Percentiles rank a stretch among this genome's conserved stretches.
These are phyloP conservation scores for Lochmaea capreae DNA, from an alignment of 2,888 invertebrate species.

Conservation along the genomic window DNA sequence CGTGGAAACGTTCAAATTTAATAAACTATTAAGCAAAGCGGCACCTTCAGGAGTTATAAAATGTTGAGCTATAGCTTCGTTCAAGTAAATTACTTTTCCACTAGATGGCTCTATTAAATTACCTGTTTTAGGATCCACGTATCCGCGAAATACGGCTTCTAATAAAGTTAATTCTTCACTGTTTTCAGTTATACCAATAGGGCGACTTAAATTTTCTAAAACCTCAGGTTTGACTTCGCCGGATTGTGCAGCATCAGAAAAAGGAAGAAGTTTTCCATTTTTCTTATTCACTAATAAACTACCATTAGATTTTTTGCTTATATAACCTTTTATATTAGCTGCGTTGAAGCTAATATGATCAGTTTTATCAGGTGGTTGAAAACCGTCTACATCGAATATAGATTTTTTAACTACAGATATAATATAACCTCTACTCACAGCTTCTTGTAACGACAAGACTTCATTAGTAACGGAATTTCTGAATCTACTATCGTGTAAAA, in stretches of 20 bases:
- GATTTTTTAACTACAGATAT: slow-evolving; percentile 88
- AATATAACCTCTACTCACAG: slow-evolving; percentile 89
- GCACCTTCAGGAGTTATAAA: slow-evolving; percentile 90
- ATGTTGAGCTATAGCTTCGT: slow-evolving; percentile 87
- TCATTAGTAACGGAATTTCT: slow-evolving; percentile 80
- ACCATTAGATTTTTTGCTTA: slow-evolving; percentile 79
- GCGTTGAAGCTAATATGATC: slow-evolving; percentile 88
- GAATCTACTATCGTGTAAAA: slow-evolving; percentile 81
- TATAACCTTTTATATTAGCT: slow-evolving; percentile 80
- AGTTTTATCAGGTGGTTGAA: slow-evolving; percentile 83
- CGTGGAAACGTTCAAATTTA: slow-evolving; percentile 89
- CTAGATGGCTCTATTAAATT: slow-evolving; percentile 82
- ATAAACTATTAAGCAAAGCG: slow-evolving; percentile 82
- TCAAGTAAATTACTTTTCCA: slow-evolving; percentile 80
- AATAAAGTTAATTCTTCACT: slow-evolving; percentile 84
- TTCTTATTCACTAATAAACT: slow-evolving; percentile 79
- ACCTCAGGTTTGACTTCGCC: slow-evolving; percentile 87
- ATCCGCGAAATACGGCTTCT: slow-evolving; percentile 87
- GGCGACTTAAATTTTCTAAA: slow-evolving; percentile 84
- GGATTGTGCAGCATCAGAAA: slow-evolving; percentile 83
- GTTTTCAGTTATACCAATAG: slow-evolving; percentile 83
- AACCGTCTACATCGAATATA: slow-evolving; percentile 92
- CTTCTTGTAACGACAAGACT: slow-evolving; percentile 83
- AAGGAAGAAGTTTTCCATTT: slow-evolving; percentile 79
- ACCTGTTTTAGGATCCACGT: slow-evolving; percentile 90